These are phyloP conservation scores for Meta bourneti DNA, from an alignment of 2,888 invertebrate species.

Conservation along the genomic window DNA sequence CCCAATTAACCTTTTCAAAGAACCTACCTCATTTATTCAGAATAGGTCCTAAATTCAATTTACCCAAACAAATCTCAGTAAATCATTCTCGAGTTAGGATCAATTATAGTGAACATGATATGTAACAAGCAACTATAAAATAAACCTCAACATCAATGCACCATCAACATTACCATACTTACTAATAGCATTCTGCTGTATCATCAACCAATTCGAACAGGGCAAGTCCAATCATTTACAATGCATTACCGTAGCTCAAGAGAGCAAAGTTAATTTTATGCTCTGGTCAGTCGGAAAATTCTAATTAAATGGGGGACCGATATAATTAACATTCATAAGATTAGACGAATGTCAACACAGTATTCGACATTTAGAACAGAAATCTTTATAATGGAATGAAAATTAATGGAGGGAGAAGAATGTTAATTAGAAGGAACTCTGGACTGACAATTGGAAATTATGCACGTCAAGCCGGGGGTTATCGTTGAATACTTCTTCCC, in stretches of 20 bases:
- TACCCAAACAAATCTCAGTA: too few species aligned
- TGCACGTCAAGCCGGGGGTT: background rate
- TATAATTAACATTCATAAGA: slow-evolving; percentile 6
- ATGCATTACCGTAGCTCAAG: background rate
- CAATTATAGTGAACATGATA: too few species aligned
- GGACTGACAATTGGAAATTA: background rate
- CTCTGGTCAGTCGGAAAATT: background rate
- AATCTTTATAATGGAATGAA: background rate
- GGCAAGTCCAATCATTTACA: background rate
- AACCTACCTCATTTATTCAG: too few species aligned
- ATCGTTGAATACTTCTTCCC: background rate
- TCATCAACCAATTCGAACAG: background rate
- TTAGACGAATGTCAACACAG: background rate
- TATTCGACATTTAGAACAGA: background rate
- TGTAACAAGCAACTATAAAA: background rate
- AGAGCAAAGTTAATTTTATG: background rate
- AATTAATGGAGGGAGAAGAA: background rate
- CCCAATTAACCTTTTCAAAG: too few species aligned
- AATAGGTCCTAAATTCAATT: too few species aligned
- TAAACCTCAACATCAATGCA: background rate
- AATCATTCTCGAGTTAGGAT: too few species aligned
- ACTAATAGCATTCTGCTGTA: background rate
- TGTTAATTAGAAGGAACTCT: slow-evolving; percentile 13
- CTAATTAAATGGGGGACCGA: slow-evolving; percentile 7
- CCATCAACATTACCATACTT: background rate